Percentiles rank a stretch among this genome's conserved stretches.
Evolutionary conservation across 2,888 invertebrate species (phyloP).

Genomic region (Lacanobia oleracea): DNA sequence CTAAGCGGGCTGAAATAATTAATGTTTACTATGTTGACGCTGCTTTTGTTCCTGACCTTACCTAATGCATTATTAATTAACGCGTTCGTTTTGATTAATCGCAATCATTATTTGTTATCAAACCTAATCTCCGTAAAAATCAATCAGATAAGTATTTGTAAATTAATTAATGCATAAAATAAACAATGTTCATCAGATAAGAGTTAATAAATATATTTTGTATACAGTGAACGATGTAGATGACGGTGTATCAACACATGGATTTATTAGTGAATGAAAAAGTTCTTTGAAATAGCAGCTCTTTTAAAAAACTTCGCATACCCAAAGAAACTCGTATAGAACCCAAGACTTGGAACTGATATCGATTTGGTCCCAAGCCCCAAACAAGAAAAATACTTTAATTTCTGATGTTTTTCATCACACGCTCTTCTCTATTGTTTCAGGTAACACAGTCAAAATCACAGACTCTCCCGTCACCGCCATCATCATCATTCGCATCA

Average conservation of each 20-base stretch:
- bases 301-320: background rate
- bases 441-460: slow-evolving; percentile 78
- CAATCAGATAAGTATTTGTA: too few species aligned
- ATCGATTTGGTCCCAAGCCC: background rate
- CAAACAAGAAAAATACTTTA: background rate
- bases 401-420: background rate
- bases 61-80: background rate
- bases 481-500: slow-evolving; percentile 54
- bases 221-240: too few species aligned
- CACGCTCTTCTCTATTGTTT: slow-evolving; percentile 47
- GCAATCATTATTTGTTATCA: background rate
- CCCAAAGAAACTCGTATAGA: background rate
- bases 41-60: background rate
- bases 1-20: background rate
- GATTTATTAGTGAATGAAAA: background rate
- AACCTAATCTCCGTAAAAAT: background rate
- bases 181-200: too few species aligned
- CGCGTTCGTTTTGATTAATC: background rate
- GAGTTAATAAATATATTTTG: too few species aligned
- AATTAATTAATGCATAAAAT: too few species aligned
- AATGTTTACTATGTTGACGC: background rate
- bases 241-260: background rate
- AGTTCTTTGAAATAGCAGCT: background rate
- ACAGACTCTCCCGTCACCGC: slow-evolving; percentile 35
- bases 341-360: background rate